These are phyloP conservation scores for Sparus aurata DNA, from an alignment of 2,797 vertebrate genomes.

Conservation along the genomic window DNA sequence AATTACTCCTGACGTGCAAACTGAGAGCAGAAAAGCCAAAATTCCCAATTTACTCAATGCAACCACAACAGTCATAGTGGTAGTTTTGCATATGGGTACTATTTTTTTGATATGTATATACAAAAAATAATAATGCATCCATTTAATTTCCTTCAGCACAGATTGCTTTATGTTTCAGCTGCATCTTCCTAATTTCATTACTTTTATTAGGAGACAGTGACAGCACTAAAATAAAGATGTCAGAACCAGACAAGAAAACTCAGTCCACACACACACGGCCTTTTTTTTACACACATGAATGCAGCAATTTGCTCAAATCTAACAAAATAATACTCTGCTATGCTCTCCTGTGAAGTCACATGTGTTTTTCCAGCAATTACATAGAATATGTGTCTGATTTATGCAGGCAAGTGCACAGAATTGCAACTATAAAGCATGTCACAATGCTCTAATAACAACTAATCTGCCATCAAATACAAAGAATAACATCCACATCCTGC, in stretches of 20 bases:
- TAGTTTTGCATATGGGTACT: not conserved
- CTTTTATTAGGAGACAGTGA: slow-evolving; percentile 20
- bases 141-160: not conserved
- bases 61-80: not conserved
- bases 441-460: not conserved
- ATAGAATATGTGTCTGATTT: slow-evolving; percentile 1
- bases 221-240: slow-evolving; percentile 25
- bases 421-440: slow-evolving; percentile 3
- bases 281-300: slow-evolving; percentile 3
- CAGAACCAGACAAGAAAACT: slow-evolving; percentile 2
- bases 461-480: not conserved
- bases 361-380: slow-evolving; percentile 2
- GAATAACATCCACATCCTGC: not conserved
- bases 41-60: not conserved
- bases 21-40: not conserved
- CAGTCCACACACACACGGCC: not conserved
- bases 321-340: not conserved
- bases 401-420: slow-evolving; percentile 2
- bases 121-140: not conserved
- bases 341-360: slow-evolving; percentile 2
- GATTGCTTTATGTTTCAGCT: slow-evolving; percentile 8
- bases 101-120: not conserved
- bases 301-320: slow-evolving; percentile 26
- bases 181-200: slow-evolving; percentile 36
- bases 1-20: slow-evolving; percentile 45